Evolutionary conservation across 1,140 invertebrate species (phyloP), one percentile per base, ranked within the genome.

Genomic region (Drosophila pseudoananassae): DNA sequence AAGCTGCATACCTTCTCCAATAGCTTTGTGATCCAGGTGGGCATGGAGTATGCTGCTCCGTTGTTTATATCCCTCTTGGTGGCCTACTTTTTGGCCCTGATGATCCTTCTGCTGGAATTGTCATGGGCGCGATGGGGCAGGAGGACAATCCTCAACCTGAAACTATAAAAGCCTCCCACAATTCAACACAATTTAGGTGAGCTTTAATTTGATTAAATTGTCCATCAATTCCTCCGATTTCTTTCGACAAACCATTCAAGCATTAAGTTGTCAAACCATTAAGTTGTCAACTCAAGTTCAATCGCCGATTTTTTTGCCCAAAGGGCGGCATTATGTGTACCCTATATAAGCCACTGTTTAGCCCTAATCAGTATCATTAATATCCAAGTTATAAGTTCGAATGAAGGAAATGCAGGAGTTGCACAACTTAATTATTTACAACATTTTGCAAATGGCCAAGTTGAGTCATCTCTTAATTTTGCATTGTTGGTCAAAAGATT

Each of bases 11-110:
- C 82, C 7, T 82, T 77, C 52, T 60, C 82, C 27, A 91, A 80
- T 27, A 91, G 79, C 43, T 90, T 79, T 46, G 60, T 91, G 4
- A 84, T 90, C 56, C 85, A 76, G 27, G 90, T 91, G 58, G 90
- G 90, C 53, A 78, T 91, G 84, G 90, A 91, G 52, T 91, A 91
- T 36, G 72, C 90, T 5, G 90, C 85, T 0, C 88, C 90, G 0
- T 45, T 91, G 8, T 91, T 91, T 15, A 51, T 90, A 8, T 51
- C 78, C 0, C 50, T 91, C 0, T 8, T 84, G 1, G 33, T 63
- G 0, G 49, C 80, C 23, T 91, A 90, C 31, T 15, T 76, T 3
- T n/a, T 84, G 25, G 72, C 76, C 0, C 3, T 89, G 3, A 23
- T 78, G 9, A 60, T 85, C 0, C 49, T 91, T 6, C 17, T 75